Base-by-base conservation (phyloP, 1,140 invertebrate genomes). In the Drosophila paulistorum region DNA sequence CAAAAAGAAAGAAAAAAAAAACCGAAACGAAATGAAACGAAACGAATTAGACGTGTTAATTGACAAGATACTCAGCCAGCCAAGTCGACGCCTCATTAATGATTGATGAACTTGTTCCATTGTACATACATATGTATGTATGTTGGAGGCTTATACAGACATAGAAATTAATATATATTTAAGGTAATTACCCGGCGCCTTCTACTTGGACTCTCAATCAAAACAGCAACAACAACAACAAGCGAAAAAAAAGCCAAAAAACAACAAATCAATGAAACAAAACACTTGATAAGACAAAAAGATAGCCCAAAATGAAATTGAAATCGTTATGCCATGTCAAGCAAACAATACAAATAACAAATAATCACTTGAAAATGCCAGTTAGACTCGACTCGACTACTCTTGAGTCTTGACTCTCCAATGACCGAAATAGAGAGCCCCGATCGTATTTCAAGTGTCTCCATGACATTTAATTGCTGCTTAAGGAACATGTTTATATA, bases 321-420 rank as follows among this genome's bases (percentile, higher is more conserved):
- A 75, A 59, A 59, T 59, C 57, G 57, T 75, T 65, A 67, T 68
- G 61, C 30, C 54, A 59, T 65, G 62, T 74, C 70, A 71, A 60
- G 70, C 58, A 65, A 74, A 58, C 58, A 41, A 76, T 70, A 62
- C 73, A 77, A 77, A 76, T 64, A 77, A 65, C 42, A 63, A 70
- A 76, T 54, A 77, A 77, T 77, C 74, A 77, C 74, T 77, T 77
- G 73, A 77, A 64, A 77, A 77, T 77, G 74, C 69, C 74, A 77
- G 74, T 60, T 77, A 76, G 57, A 59, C 35, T 59, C 57, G 33
- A 59, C 33, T 35, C 39, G 17, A 37, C 14, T 37, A 23, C 45
- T 51, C 68, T 62, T 75, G 65, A 75, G 64, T 51, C 57, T 60
- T 75, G 65, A 75, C 71, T 51, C 57, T 61, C 42, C 17, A 54